Evolutionary conservation across 2,888 invertebrate genomes (phyloP).

Genomic region (Tyria jacobaeae): DNA sequence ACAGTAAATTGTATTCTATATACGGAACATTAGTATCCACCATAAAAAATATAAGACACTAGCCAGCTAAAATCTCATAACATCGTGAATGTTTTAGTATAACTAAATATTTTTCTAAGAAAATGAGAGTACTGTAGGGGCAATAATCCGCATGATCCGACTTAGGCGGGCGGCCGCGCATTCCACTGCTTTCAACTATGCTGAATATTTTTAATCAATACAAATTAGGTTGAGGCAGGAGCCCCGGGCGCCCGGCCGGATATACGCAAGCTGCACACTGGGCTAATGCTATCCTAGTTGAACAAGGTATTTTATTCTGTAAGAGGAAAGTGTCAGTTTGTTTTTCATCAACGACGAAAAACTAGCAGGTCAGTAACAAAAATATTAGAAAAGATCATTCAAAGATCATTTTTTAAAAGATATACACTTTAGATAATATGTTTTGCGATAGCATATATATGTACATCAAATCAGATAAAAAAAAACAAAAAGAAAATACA

Average conservation of each 20-base stretch:
- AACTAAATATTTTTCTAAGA: constrained; percentile 58
- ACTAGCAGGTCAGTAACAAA: too few species aligned
- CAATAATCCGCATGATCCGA: constrained; percentile 69
- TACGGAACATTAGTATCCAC: neutral
- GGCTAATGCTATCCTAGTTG: neutral
- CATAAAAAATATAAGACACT: neutral
- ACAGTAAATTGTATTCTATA: neutral
- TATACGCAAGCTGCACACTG: constrained; percentile 60
- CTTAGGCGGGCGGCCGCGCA: constrained; percentile 49
- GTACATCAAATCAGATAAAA: too few species aligned
- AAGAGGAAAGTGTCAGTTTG: neutral
- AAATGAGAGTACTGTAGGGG: constrained; percentile 56
- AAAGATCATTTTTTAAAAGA: too few species aligned
- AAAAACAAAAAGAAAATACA: too few species aligned
- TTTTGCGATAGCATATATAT: too few species aligned
- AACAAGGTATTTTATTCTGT: constrained; percentile 11
- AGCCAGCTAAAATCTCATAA: constrained; percentile 17
- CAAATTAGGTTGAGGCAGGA: constrained; percentile 81
- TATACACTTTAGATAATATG: too few species aligned
- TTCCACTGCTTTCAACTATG: constrained; percentile 78
- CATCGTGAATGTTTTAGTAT: constrained; percentile 27
- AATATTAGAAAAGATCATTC: too few species aligned
- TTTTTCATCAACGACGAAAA: too few species aligned
- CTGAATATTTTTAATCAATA: constrained; percentile 87
- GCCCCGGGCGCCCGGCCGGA: constrained; percentile 66